Conservation (phyloP, 1,140 invertebrate genomes). For the Drosophila subpulchrella region DNA sequence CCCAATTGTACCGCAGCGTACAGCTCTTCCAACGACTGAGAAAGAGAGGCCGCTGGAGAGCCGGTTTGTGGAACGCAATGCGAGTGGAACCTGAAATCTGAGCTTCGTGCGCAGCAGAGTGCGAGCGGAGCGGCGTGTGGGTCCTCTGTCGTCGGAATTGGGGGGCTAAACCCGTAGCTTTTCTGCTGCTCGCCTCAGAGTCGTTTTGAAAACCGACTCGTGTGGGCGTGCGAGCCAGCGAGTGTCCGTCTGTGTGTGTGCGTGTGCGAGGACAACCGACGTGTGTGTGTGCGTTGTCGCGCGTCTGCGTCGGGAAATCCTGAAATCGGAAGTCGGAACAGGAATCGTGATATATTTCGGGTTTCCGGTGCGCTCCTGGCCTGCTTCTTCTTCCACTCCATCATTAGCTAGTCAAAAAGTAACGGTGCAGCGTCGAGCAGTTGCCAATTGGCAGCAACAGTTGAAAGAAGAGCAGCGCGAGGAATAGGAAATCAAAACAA, state of each 20-base stretch:
- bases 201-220: constrained; percentile 64
- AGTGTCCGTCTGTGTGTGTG: constrained; percentile 33
- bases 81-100: constrained; percentile 68
- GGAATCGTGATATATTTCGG: constrained; percentile 37
- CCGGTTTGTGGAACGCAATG: constrained; percentile 49
- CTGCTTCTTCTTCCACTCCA: constrained; percentile 10
- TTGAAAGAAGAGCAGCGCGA: constrained; percentile 30
- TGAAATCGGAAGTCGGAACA: constrained; percentile 35
- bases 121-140: constrained; percentile 14
- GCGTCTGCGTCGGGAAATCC: constrained; percentile 42
- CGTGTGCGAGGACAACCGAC: constrained; percentile 12
- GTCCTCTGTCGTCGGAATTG: constrained; percentile 11
- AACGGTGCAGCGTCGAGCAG: constrained; percentile 18
- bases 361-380: constrained; percentile 10
- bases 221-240: constrained; percentile 56
- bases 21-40: background rate
- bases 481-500: constrained; percentile 11
- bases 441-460: constrained; percentile 37
- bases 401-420: constrained; percentile 15
- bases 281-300: constrained; percentile 30
- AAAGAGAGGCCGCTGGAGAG: constrained; percentile 2
- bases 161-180: constrained; percentile 42
- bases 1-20: background rate
- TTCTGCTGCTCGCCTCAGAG: constrained; percentile 47
- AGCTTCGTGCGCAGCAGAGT: constrained; percentile 69